Conservation (phyloP, 2,113 vertebrate genomes). For the Nanger granti region DNA sequence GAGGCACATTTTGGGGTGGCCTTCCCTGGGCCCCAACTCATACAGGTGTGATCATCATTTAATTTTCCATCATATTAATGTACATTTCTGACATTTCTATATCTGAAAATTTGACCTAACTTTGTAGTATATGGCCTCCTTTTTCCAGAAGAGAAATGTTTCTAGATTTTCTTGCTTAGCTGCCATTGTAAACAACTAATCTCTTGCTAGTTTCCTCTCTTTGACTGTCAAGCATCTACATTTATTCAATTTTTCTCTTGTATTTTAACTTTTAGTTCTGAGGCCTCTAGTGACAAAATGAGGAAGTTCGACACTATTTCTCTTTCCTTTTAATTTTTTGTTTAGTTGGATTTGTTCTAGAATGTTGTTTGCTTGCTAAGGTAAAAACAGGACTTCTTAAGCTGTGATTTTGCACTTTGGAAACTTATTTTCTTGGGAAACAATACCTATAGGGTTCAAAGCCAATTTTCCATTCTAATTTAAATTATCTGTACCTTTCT, state of each 20-base stretch:
- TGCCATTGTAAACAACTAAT: background rate
- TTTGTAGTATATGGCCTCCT: background rate
- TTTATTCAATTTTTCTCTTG: background rate
- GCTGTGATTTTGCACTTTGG: constrained; percentile 77
- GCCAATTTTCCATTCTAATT: constrained; percentile 72
- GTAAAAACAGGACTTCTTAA: constrained; percentile 57
- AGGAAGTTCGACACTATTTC: background rate
- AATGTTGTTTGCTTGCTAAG: constrained; percentile 52
- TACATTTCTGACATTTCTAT: background rate
- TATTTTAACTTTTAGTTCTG: background rate
- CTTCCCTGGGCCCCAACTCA: background rate
- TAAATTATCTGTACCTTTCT: constrained; percentile 58
- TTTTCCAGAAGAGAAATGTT: background rate
- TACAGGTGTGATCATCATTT: background rate
- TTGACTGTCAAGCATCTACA: background rate
- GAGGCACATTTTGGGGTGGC: background rate
- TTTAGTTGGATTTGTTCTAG: constrained; percentile 46
- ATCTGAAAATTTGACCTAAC: background rate
- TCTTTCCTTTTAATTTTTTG: constrained; percentile 15
- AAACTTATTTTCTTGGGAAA: constrained; percentile 69
- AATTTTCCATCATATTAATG: background rate
- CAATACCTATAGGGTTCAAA: constrained; percentile 71
- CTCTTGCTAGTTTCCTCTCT: background rate
- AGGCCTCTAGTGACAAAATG: background rate
- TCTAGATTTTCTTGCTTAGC: background rate